Conservation (phyloP, 2,888 invertebrate genomes). For the Hemicrepidius hirtus region DNA sequence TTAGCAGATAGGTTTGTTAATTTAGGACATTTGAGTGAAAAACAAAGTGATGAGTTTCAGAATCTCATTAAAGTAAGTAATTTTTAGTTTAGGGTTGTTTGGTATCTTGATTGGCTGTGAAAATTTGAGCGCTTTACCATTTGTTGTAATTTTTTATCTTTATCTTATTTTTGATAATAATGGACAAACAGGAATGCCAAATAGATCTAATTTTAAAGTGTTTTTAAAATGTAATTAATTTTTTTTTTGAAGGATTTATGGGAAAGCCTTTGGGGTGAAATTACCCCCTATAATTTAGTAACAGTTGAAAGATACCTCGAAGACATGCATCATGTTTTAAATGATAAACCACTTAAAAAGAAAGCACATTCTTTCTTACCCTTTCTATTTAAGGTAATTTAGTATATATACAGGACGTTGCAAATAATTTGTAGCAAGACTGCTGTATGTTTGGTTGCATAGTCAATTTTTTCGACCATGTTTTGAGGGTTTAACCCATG, state of each 20-base stretch:
- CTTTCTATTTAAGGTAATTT: slow-evolving; percentile 84
- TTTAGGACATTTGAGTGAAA: slow-evolving; percentile 82
- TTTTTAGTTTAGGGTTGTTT: too few species aligned
- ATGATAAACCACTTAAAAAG: slow-evolving; percentile 83
- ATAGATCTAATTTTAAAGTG: too few species aligned
- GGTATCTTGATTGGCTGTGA: too few species aligned
- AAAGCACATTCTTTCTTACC: slow-evolving; percentile 87
- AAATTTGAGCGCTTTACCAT: too few species aligned
- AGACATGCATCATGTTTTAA: slow-evolving; percentile 88
- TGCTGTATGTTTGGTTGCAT: too few species aligned
- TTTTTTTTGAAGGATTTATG: slow-evolving; percentile 78
- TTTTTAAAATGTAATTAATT: slow-evolving; percentile 60
- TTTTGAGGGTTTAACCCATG: too few species aligned
- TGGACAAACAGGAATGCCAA: too few species aligned
- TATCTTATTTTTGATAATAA: too few species aligned
- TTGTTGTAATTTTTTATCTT: too few species aligned
- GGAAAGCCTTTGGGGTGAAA: slow-evolving; percentile 89
- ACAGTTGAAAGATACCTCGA: slow-evolving; percentile 88
- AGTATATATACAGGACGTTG: too few species aligned
- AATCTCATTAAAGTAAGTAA: slow-evolving; percentile 79
- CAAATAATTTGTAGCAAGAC: too few species aligned
- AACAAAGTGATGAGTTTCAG: slow-evolving; percentile 81
- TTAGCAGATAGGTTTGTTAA: slow-evolving; percentile 84
- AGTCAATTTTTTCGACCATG: too few species aligned
- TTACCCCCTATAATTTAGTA: slow-evolving; percentile 87